Percentiles rank a stretch among this genome's conserved stretches.
Evolutionary conservation across 2,113 vertebrate species (phyloP).

Genomic region (Apteryx owenii): DNA sequence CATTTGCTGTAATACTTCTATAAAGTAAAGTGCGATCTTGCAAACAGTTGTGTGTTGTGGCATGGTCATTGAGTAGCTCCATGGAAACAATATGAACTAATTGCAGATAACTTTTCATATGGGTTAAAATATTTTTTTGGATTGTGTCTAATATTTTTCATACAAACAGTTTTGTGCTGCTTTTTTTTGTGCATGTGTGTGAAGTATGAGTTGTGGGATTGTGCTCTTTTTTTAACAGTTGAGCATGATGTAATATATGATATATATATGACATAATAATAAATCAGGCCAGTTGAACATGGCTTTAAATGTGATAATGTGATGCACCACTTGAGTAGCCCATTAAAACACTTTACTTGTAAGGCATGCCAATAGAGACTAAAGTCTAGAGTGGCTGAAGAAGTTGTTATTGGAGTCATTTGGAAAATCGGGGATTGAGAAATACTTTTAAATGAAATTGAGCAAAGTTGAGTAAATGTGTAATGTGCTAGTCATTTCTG

Average conservation of each 20-base stretch:
- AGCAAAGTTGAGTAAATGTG: neutral
- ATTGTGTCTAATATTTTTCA: neutral
- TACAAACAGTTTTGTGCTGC: neutral
- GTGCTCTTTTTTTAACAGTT: neutral
- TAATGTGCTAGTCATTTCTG: neutral
- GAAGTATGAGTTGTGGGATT: neutral
- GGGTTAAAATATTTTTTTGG: neutral
- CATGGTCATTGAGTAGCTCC: neutral
- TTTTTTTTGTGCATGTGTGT: neutral
- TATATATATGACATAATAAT: too few relatives aligned
- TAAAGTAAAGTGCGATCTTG: neutral
- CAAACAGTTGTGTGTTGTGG: neutral
- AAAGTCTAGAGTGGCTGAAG: neutral
- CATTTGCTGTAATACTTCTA: conserved; percentile 26
- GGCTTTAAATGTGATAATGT: neutral
- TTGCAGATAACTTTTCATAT: neutral
- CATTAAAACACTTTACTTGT: neutral
- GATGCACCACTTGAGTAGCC: neutral
- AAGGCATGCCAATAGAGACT: neutral
- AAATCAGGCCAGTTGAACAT: neutral
- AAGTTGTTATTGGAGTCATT: neutral
- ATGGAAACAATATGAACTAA: neutral
- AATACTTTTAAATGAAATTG: neutral
- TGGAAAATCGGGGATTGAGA: neutral
- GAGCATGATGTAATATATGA: neutral